phyloP scores from a whole-genome alignment of 2,888 invertebrate species.

The Tridacna gigas region DNA sequence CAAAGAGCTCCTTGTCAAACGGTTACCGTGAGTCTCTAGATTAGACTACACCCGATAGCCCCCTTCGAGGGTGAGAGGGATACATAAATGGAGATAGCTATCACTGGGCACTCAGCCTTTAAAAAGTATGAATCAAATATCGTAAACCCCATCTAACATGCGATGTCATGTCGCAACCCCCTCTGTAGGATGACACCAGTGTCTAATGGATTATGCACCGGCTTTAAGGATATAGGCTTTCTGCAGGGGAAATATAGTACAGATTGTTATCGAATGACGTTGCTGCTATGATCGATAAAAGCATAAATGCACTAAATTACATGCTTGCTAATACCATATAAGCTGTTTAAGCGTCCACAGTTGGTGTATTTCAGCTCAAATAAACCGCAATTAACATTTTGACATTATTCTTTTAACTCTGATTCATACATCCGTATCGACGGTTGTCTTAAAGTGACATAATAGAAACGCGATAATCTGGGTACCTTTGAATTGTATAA shows the following conservation, averaged over 20 bases:
- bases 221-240: constrained; percentile 27
- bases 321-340: not conserved
- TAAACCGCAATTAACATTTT: constrained; percentile 9
- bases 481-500: not conserved
- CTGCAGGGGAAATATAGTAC: constrained; percentile 22
- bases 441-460: not conserved
- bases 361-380: not conserved
- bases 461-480: constrained; percentile 4
- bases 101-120: not conserved
- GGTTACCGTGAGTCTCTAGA: too few species aligned
- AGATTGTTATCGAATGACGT: constrained; percentile 2
- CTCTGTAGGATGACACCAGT: constrained; percentile 28
- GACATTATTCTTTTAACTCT: constrained; percentile 9
- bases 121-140: constrained; percentile 6
- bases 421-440: not conserved
- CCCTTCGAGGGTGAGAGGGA: not conserved
- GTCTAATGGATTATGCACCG: not conserved
- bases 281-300: too few species aligned
- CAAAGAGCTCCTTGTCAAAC: too few species aligned
- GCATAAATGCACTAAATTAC: too few species aligned
- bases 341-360: not conserved
- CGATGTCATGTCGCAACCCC: constrained; percentile 17
- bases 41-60: not conserved
- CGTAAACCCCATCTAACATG: constrained; percentile 25
- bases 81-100: not conserved